These are phyloP conservation scores for Phodopus roborovskii DNA, from an alignment of 2,113 vertebrate species.

Conservation along the genomic window DNA sequence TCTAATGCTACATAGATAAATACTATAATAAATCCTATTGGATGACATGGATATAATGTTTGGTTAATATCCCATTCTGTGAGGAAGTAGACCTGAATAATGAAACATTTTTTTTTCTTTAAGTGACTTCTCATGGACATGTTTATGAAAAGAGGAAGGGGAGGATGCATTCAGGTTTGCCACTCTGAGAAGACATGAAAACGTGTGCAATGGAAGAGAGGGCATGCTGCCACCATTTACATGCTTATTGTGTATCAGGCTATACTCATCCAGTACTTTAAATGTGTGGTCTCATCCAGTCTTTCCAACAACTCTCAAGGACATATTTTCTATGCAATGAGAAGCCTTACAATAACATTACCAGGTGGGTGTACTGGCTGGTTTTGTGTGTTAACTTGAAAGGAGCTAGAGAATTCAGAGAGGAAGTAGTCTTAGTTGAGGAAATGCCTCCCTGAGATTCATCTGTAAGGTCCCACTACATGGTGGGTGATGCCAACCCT, in stretches of 20 bases:
- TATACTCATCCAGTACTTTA: neutral
- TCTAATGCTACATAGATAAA: neutral
- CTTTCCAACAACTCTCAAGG: neutral
- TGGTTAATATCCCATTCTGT: neutral
- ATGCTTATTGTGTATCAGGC: neutral
- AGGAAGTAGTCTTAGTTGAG: neutral
- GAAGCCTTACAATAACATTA: neutral
- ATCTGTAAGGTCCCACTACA: neutral
- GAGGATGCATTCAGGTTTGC: neutral
- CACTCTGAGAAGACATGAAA: neutral
- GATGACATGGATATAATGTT: neutral
- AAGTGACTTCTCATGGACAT: neutral
- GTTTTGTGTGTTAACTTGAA: neutral
- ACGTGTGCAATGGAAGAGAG: neutral
- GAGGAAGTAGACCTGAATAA: neutral
- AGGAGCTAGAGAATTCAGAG: neutral
- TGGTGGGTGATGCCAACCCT: neutral
- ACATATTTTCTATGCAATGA: neutral
- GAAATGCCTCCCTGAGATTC: neutral
- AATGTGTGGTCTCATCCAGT: neutral
- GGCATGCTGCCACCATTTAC: neutral
- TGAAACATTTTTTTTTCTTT: neutral
- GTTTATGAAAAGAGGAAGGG: neutral
- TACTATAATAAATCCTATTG: neutral
- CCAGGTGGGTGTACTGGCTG: neutral